phyloP scores from a whole-genome alignment of 2,113 vertebrate species.

The Thamnophis sirtalis region DNA sequence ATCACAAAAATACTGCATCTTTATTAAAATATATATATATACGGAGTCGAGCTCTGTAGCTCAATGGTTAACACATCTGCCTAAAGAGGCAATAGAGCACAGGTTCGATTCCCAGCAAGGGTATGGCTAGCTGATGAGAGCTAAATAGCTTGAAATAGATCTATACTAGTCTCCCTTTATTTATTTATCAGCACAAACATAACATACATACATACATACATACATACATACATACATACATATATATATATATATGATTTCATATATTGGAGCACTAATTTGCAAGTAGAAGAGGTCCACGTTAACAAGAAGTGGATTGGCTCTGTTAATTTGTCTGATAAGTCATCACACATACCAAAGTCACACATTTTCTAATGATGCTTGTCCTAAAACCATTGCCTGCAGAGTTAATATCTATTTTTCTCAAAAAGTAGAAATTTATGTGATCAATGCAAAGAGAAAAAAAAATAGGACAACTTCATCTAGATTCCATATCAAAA shows the following conservation, averaged over 20 bases:
- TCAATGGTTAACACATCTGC: too few species aligned
- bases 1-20: background rate
- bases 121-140: too few species aligned
- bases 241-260: background rate
- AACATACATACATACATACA: too few species aligned
- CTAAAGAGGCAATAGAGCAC: too few species aligned
- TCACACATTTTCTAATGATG: background rate
- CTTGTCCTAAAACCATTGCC: background rate
- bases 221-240: too few species aligned
- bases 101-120: too few species aligned
- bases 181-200: too few species aligned
- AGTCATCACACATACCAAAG: background rate
- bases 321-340: background rate
- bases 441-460: background rate
- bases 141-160: too few species aligned
- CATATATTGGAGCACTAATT: background rate
- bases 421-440: background rate
- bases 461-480: background rate
- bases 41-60: too few species aligned
- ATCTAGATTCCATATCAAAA: background rate
- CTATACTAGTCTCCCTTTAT: too few species aligned
- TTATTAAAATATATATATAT: background rate
- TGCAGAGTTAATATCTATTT: background rate
- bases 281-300: background rate
- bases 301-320: background rate